phyloP scores from a whole-genome alignment of 2,888 invertebrate species.

The Hydropsyche betteni region DNA sequence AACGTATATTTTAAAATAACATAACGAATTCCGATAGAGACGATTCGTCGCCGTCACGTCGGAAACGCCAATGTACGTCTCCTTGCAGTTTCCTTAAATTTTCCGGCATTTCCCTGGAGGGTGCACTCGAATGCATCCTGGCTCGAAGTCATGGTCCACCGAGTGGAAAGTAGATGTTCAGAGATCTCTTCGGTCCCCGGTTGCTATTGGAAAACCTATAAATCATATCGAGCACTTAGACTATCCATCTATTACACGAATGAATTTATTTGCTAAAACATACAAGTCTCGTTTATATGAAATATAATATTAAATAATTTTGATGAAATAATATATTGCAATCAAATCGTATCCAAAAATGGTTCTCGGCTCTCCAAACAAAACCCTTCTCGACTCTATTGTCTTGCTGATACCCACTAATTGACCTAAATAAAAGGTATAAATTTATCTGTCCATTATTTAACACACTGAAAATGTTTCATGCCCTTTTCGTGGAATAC shows the following conservation, averaged over 20 bases:
- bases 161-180: constrained; percentile 33
- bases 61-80: constrained; percentile 13
- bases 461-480: background rate
- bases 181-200: background rate
- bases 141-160: constrained; percentile 28
- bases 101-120: constrained; percentile 25
- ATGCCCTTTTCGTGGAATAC: background rate
- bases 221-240: no score
- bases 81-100: constrained; percentile 24
- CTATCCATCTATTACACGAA: no score
- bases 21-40: no score
- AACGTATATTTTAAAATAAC: no score
- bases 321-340: background rate
- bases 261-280: no score
- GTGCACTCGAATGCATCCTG: constrained; percentile 12
- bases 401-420: constrained; percentile 16
- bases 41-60: constrained; percentile 2
- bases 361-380: background rate
- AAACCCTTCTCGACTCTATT: constrained; percentile 3
- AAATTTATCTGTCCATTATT: constrained; percentile 1
- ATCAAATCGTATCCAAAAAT: constrained; percentile 4
- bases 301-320: no score
- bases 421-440: constrained; percentile 21
- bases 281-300: no score
- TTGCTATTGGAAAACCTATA: no score